Evolutionary conservation across 2,113 vertebrate genomes (phyloP).

Genomic region (Mugil cephalus): DNA sequence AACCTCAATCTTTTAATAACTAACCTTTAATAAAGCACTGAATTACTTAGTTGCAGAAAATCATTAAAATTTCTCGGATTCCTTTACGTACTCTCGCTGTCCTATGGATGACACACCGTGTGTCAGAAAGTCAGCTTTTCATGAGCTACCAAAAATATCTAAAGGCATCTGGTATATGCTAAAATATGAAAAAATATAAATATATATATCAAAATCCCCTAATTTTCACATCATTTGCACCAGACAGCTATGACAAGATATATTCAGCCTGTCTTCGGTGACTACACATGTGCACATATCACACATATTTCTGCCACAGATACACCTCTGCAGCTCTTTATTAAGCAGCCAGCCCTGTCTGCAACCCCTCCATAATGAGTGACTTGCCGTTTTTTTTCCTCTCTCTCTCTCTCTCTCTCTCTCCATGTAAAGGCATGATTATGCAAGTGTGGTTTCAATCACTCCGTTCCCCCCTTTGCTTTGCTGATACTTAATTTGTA

Average conservation of each 20-base stretch:
- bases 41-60: no score
- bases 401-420: no score
- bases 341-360: conserved; percentile 50
- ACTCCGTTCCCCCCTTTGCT: conserved; percentile 53
- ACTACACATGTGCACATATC: background rate
- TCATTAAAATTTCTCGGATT: no score
- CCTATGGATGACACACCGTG: no score
- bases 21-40: no score
- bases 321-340: conserved; percentile 27
- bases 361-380: conserved; percentile 55
- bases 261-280: background rate
- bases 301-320: background rate
- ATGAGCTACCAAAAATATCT: no score
- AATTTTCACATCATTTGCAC: background rate
- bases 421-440: conserved; percentile 50
- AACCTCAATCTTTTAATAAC: no score
- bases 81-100: no score
- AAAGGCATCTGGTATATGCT: no score
- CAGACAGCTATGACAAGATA: background rate
- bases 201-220: background rate
- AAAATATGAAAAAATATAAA: no score
- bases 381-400: conserved; percentile 55
- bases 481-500: conserved; percentile 75
- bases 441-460: conserved; percentile 69
- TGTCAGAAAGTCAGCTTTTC: no score